Evolutionary conservation across 2,888 invertebrate genomes (phyloP).

Genomic region (Callyntrura guangdongensis): DNA sequence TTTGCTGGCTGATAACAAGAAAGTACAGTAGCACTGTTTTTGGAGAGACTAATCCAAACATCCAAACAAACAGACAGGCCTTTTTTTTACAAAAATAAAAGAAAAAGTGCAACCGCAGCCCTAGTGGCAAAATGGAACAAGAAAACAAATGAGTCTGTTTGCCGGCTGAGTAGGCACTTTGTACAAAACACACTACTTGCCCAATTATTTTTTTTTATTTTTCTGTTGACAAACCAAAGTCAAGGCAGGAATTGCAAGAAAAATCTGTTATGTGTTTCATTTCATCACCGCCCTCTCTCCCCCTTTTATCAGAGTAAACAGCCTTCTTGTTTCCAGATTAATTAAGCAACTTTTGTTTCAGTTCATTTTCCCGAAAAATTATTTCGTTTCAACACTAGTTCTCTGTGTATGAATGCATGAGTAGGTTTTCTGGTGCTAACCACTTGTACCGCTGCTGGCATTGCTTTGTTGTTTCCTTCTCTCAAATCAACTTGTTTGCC

Average conservation of each 20-base stretch:
- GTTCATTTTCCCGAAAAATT: slow-evolving; percentile 36
- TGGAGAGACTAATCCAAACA: too few species aligned
- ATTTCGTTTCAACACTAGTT: not conserved
- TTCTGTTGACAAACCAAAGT: not conserved
- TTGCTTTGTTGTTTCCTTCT: too few species aligned
- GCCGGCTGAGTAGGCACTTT: not conserved
- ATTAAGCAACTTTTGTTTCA: slow-evolving; percentile 72
- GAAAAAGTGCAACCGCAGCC: not conserved
- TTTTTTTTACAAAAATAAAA: too few species aligned
- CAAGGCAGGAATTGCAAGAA: slow-evolving; percentile 10
- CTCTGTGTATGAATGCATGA: not conserved
- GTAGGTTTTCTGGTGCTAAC: not conserved
- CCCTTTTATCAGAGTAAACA: not conserved
- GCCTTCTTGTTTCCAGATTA: slow-evolving; percentile 53
- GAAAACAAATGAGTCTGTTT: not conserved
- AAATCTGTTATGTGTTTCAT: not conserved
- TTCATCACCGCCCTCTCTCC: not conserved
- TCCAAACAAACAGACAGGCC: too few species aligned
- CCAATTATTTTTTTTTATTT: slow-evolving; percentile 17
- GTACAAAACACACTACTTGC: not conserved
- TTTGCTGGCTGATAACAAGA: too few species aligned
- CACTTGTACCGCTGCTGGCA: too few species aligned
- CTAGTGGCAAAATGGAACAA: not conserved
- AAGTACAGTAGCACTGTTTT: too few species aligned
- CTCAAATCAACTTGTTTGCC: not conserved